Percentiles rank a stretch among this genome's conserved stretches.
These are phyloP conservation scores for Parauchenoglanis punctatus DNA, from an alignment of 2,797 vertebrate genomes.

Conservation along the genomic window DNA sequence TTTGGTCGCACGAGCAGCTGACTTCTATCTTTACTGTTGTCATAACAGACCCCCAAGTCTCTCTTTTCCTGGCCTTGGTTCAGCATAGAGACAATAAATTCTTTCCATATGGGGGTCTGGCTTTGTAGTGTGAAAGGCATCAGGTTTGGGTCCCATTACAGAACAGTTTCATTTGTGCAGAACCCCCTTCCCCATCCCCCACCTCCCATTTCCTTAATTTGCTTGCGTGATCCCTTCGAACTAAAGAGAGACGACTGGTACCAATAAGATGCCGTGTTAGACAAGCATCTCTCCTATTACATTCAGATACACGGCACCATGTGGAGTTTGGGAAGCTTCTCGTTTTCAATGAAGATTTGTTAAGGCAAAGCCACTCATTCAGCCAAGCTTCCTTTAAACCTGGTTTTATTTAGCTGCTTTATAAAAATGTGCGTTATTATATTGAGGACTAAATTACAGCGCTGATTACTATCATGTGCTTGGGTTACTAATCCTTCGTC, in stretches of 20 bases:
- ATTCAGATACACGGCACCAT: conserved; percentile 12
- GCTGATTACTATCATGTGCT: background rate
- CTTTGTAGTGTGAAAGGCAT: conserved; percentile 63
- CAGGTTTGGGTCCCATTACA: conserved; percentile 52
- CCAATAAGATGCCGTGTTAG: conserved; percentile 45
- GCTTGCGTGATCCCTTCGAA: conserved; percentile 23
- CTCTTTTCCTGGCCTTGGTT: conserved; percentile 44
- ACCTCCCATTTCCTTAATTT: conserved; percentile 23
- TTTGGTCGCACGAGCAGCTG: conserved; percentile 44
- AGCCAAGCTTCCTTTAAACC: conserved; percentile 23
- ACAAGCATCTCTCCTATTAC: conserved; percentile 42
- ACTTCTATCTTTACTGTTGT: conserved; percentile 58
- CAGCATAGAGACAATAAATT: conserved; percentile 55
- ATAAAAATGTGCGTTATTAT: background rate
- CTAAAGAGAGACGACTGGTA: conserved; percentile 42
- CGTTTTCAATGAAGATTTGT: conserved; percentile 22
- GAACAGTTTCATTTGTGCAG: conserved; percentile 43
- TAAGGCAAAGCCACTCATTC: background rate
- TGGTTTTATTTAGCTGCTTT: conserved; percentile 40
- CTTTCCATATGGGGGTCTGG: conserved; percentile 60
- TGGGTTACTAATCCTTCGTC: background rate
- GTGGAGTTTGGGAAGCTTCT: conserved; percentile 9
- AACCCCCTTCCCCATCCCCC: conserved; percentile 7
- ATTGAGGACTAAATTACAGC: background rate
- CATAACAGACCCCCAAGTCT: conserved; percentile 55